A percentile compares a stretch with the other conserved stretches of the same genome.
These are phyloP conservation scores for Lampropteryx suffumata DNA, from an alignment of 2,888 invertebrate species.

Conservation along the genomic window DNA sequence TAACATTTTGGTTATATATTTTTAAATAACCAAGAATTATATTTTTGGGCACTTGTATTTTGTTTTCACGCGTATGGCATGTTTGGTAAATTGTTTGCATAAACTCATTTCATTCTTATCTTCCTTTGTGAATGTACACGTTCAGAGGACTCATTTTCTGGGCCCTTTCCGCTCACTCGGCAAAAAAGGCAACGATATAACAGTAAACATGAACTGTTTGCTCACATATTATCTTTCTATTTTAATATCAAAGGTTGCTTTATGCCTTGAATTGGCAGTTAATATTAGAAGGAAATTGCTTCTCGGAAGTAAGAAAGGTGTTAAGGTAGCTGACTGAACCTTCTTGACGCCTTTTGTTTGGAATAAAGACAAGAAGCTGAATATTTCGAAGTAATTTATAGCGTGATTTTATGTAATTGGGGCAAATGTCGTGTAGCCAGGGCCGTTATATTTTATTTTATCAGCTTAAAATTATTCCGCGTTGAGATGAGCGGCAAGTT, in stretches of 20 bases:
- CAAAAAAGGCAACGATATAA: conserved; percentile 39
- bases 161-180: conserved; percentile 42
- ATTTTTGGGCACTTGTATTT: conserved; percentile 28
- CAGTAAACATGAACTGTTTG: conserved; percentile 33
- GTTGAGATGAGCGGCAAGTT: conserved; percentile 73
- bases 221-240: conserved; percentile 39
- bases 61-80: conserved; percentile 37
- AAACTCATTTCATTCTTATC: conserved; percentile 52
- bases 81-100: conserved; percentile 46
- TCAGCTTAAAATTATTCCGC: conserved; percentile 73
- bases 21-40: conserved; percentile 11
- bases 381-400: conserved; percentile 71
- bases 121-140: conserved; percentile 45
- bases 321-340: conserved; percentile 57
- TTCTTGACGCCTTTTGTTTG: conserved; percentile 66
- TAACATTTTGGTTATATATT: conserved; percentile 8
- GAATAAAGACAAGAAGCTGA: conserved; percentile 56
- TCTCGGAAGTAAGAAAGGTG: conserved; percentile 62
- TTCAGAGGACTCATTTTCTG: conserved; percentile 47
- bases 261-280: conserved; percentile 62
- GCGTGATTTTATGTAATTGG: conserved; percentile 73
- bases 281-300: conserved; percentile 59
- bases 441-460: conserved; percentile 77
- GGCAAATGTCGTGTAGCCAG: conserved; percentile 62
- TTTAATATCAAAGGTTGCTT: conserved; percentile 52